These are phyloP conservation scores for Bombus waltoni DNA, from an alignment of 1,140 invertebrate genomes.

Conservation along the genomic window DNA sequence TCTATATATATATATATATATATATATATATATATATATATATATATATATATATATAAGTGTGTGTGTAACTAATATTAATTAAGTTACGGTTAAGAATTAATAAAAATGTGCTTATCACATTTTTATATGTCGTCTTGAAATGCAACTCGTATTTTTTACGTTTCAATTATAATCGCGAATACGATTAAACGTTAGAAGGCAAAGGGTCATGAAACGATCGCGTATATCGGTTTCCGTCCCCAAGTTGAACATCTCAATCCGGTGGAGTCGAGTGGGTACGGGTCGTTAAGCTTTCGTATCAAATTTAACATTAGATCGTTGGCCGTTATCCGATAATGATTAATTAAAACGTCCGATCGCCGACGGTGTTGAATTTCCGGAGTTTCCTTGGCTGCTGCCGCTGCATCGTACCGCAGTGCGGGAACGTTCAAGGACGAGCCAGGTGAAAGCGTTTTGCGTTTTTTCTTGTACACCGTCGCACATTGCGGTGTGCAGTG, in stretches of 20 bases:
- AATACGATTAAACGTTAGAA: no score
- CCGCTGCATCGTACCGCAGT: background rate
- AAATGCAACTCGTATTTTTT: background rate
- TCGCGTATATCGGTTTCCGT: background rate
- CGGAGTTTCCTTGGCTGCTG: slow-evolving; percentile 17
- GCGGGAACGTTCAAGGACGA: slow-evolving; percentile 16
- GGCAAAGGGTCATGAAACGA: background rate
- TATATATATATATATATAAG: no score
- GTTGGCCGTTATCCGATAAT: slow-evolving; percentile 22
- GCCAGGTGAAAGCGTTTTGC: slow-evolving; percentile 22
- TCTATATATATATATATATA: no score
- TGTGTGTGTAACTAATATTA: no score
- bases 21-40: no score
- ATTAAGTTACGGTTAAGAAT: no score
- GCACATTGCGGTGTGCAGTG: no score
- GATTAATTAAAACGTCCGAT: slow-evolving; percentile 38
- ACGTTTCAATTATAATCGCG: background rate
- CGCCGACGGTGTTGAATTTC: slow-evolving; percentile 21
- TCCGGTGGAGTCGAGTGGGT: background rate
- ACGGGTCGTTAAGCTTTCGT: slow-evolving; percentile 29
- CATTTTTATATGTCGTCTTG: background rate
- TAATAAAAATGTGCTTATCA: background rate
- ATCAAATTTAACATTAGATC: slow-evolving; percentile 34
- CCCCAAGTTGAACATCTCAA: slow-evolving; percentile 21
- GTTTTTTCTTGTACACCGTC: background rate